Evolutionary conservation across 2,113 vertebrate species (phyloP).

Genomic region (Siphamia tubifer): DNA sequence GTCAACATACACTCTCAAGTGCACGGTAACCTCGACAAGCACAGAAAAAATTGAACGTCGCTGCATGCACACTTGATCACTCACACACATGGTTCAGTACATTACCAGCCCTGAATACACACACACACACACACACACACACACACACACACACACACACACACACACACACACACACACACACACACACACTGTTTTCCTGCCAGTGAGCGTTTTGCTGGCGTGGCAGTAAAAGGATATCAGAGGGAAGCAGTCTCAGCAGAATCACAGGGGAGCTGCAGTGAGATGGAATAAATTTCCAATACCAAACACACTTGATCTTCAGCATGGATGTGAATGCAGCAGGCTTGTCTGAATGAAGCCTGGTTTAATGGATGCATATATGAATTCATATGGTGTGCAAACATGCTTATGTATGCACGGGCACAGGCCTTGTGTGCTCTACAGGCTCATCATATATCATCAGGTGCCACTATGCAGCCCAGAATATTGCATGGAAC

Average conservation of each 20-base stretch:
- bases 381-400: constrained; percentile 28
- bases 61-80: background rate
- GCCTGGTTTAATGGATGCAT: background rate
- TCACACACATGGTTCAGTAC: background rate
- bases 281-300: constrained; percentile 59
- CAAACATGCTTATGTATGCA: background rate
- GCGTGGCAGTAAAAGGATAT: constrained; percentile 68
- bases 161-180: background rate
- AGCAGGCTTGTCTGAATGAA: background rate
- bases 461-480: background rate
- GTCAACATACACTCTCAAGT: background rate
- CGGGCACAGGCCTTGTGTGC: background rate
- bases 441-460: background rate
- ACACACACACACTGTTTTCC: constrained; percentile 6
- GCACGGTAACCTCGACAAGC: background rate
- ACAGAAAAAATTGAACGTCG: background rate
- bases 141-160: background rate
- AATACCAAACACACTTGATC: constrained; percentile 23
- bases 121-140: background rate
- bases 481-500: constrained; percentile 9
- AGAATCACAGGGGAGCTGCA: constrained; percentile 50
- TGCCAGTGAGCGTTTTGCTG: constrained; percentile 64
- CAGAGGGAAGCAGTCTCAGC: constrained; percentile 67
- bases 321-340: background rate
- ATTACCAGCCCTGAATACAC: too few species aligned